These are phyloP conservation scores for Peromyscus polionotus DNA, from an alignment of 2,113 vertebrate species.

Conservation along the genomic window DNA sequence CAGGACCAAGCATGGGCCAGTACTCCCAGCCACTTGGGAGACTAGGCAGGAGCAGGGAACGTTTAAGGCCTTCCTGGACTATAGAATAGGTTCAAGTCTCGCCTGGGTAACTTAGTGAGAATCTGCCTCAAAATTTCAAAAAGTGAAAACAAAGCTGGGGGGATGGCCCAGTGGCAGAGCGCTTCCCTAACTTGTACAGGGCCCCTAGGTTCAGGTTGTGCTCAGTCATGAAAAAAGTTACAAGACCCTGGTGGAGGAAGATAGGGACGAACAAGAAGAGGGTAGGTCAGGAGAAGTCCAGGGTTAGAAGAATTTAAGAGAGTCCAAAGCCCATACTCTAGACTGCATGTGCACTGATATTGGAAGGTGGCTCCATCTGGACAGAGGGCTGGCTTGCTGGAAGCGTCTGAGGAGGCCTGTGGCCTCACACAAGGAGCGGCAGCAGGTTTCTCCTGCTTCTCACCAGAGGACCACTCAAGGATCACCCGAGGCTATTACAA, in stretches of 20 bases:
- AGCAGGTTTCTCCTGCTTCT: neutral
- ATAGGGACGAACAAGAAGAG: neutral
- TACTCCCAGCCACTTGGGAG: neutral
- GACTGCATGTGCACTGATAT: neutral
- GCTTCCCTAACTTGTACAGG: neutral
- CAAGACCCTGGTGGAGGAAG: neutral
- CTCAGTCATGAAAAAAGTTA: neutral
- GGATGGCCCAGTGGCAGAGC: neutral
- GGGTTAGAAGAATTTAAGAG: neutral
- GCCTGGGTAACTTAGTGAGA: neutral
- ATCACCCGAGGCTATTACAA: neutral
- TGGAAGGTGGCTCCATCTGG: neutral
- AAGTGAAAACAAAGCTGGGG: neutral
- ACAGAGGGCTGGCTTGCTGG: neutral
- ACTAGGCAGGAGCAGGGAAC: neutral
- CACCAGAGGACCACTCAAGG: neutral
- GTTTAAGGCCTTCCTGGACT: neutral
- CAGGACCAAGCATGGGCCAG: too few species aligned
- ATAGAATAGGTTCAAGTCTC: neutral
- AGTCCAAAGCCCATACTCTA: neutral
- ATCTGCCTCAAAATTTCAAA: neutral
- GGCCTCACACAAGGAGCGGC: neutral
- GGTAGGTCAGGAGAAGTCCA: neutral
- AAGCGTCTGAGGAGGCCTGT: neutral
- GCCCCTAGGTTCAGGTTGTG: too few species aligned